Base-by-base conservation (phyloP, 1,140 invertebrate species). In the Ectropis grisescens region DNA sequence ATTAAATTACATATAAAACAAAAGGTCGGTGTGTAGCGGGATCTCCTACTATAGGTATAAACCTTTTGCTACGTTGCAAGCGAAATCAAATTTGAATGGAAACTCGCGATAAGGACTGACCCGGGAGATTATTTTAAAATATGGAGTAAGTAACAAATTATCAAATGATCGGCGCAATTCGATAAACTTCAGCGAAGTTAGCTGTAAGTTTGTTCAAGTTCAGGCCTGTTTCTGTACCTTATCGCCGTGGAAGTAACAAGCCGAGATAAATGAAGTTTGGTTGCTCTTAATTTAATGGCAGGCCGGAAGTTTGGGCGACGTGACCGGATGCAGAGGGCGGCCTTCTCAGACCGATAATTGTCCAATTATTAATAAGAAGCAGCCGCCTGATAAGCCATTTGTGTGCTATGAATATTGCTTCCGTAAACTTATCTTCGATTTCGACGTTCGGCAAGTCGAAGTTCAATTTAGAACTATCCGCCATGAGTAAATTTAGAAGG, bases 201-300 rank as follows among this genome's bases (percentile, higher is more conserved):
- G 53, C 44, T 40, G 44, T 50, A 61, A 71, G 58, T 75, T 67
- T 53, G 31, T 37, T 26, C 34, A 67, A 71, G 56, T 75, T 67
- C 50, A 58, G 53, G 52, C 56, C 59, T 69, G 67, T 70, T 65
- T 64, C 62, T 54, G 58, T 62, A 69, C 67, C 56, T 72, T 76
- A 72, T 76, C 71, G 61, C 68, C 57, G 52, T 62, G 54, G 66
- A 66, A 72, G 69, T 69, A 70, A 70, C 68, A 69, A 65, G 58
- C 61, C 56, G 61, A 71, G 71, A 74, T 76, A 76, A 76, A 74
- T 76, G 66, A 76, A 76, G 67, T 76, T 76, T 61, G 57, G 55
- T 69, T 69, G 59, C 68, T 69, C 71, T 71, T 74, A 74, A 76
- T 76, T 72, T 76, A 72, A 76, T 74, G 69, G 66, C 40, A 50